A percentile compares a stretch with the other conserved stretches of the same genome.
phyloP scores from a whole-genome alignment of 2,797 vertebrate species.

The Smutsia gigantea region DNA sequence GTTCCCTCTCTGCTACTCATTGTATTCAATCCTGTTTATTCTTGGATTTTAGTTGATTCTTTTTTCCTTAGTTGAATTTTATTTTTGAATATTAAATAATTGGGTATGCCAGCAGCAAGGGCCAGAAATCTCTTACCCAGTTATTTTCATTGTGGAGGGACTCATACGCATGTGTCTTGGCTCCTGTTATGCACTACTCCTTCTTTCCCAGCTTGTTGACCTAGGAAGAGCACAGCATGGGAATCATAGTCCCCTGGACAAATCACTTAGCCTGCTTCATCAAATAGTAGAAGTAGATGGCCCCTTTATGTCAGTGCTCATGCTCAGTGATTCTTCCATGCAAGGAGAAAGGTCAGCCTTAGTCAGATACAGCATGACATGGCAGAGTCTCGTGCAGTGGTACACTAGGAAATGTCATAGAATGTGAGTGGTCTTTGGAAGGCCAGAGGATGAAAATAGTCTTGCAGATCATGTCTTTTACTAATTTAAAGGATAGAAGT shows the following conservation, averaged over 20 bases:
- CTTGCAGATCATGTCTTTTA: background rate
- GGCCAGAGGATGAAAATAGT: background rate
- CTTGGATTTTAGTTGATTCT: background rate
- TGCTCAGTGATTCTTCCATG: background rate
- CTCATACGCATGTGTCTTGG: background rate
- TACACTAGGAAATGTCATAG: background rate
- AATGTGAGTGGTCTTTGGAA: background rate
- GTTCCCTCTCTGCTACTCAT: conserved; percentile 78
- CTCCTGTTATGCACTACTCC: background rate
- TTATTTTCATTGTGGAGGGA: background rate
- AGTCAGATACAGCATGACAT: background rate
- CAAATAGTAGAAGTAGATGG: background rate
- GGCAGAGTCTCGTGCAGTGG: background rate
- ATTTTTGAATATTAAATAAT: background rate
- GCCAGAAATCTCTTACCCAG: background rate
- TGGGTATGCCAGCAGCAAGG: background rate
- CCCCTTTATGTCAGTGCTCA: background rate
- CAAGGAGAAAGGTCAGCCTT: background rate
- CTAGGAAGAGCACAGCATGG: background rate
- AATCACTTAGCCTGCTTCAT: background rate
- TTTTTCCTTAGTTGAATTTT: background rate
- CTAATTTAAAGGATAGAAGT: background rate
- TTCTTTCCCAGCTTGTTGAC: background rate
- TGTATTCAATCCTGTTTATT: background rate
- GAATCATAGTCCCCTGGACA: background rate